Base-by-base conservation (phyloP, 2,797 vertebrate species). In the Periparus ater region DNA sequence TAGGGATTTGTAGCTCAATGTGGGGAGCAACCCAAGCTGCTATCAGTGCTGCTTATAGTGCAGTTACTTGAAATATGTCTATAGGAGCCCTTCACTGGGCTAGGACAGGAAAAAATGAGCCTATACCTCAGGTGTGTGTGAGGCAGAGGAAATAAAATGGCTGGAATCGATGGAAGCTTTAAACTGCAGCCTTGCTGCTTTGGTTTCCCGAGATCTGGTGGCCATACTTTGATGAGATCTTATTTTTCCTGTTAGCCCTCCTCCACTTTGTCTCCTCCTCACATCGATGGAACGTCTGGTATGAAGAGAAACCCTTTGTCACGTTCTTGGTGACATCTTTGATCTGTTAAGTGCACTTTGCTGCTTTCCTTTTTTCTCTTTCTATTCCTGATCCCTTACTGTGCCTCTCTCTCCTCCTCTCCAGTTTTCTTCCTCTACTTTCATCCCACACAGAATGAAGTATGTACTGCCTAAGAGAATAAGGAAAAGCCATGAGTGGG, bases 221-320 rank as follows among this genome's bases (percentile, higher is more conserved):
- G 62, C 65, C 2, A 1, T 68, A 67, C 47, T 83, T 86, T 62
- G 87, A 34, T 70, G 51, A 80, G 47, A 16, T 83, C 54, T 90
- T 93, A 58, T 63, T 93, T 96, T 86, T 91, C 55, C 76, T 67
- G 34, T 40, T 83, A 93, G 53, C 47, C 60, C 22, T 50, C 38
- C 45, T 95, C 74, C n/a, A 50, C 74, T 83, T 85, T 88, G 77
- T 89, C 86, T 96, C 60, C 62, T 85, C 4, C 5, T 91, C 0
- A 0, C 0, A 3, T 70, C 1, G 0, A 25, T 87, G 77, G 87
- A 93, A 93, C 91, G 87, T 85, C 89, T 94, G 95, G 89, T 94
- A 96, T 89, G 89, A 94, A 72, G 38, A 53, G 53, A 89, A 83
- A 57, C 25, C 51, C 58, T 62, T 84, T 89, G 73, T 87, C 38